Percentiles rank a stretch among this genome's conserved stretches.
Conservation (phyloP, 2,888 invertebrate species). For the Andrena hattorfiana region DNA sequence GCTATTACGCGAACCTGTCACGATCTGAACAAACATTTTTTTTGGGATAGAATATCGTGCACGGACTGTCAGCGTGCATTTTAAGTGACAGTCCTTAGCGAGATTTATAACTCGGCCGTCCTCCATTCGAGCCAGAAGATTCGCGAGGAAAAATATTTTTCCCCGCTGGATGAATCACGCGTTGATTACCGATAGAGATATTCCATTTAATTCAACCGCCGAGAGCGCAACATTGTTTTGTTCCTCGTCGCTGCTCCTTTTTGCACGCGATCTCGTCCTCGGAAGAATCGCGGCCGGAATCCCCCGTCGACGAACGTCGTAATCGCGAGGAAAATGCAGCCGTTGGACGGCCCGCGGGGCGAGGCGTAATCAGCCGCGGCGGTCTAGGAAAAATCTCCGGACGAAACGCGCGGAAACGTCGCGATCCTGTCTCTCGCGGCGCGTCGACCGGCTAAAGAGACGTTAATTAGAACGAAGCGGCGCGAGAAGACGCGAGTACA, state of each 20-base stretch:
- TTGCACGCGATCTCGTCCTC: constrained; percentile 4
- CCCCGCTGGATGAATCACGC: too few species aligned
- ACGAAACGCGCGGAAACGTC: constrained; percentile 14
- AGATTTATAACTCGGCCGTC: too few species aligned
- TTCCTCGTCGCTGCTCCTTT: neutral
- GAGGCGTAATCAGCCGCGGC: constrained; percentile 22
- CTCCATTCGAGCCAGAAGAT: too few species aligned
- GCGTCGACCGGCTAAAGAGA: constrained; percentile 27
- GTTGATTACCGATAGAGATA: neutral
- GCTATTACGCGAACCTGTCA: too few species aligned
- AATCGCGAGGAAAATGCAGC: constrained; percentile 27
- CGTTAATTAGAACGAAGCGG: constrained; percentile 52
- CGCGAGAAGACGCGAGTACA: constrained; percentile 9
- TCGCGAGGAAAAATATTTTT: too few species aligned
- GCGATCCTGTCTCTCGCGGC: neutral
- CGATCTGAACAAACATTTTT: too few species aligned
- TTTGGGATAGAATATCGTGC: too few species aligned
- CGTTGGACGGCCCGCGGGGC: neutral
- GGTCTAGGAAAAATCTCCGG: too few species aligned
- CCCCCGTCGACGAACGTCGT: constrained; percentile 24
- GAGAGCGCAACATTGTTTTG: neutral
- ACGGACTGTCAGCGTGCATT: too few species aligned
- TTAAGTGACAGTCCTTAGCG: too few species aligned
- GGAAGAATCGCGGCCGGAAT: neutral
- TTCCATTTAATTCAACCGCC: neutral